These are phyloP conservation scores for Graphium colonna DNA, from an alignment of 2,888 invertebrate genomes.

Conservation along the genomic window DNA sequence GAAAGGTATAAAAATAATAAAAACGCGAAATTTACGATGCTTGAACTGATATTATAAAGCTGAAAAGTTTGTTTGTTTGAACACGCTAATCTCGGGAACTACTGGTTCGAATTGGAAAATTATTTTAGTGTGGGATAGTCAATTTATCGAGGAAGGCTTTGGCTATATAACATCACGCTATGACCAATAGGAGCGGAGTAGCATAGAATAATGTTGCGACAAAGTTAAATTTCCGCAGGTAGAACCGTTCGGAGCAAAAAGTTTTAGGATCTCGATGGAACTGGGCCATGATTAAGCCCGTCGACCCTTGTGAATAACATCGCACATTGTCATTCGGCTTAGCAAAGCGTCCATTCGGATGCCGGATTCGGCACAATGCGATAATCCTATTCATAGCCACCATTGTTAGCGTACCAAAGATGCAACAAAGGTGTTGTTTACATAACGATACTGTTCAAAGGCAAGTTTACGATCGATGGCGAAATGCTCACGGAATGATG, in stretches of 20 bases:
- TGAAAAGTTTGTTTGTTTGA: no score
- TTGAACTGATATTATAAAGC: no score
- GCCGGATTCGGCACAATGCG: constrained; percentile 58
- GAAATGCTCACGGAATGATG: constrained; percentile 4
- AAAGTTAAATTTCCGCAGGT: no score
- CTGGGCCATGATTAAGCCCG: no score
- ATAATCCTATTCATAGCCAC: constrained; percentile 58
- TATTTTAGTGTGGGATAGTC: no score
- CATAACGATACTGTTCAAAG: constrained; percentile 57
- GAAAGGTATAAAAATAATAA: background rate
- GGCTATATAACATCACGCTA: background rate
- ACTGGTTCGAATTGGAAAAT: no score
- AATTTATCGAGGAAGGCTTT: no score
- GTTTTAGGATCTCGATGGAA: background rate
- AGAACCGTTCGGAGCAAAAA: background rate
- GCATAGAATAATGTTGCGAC: background rate
- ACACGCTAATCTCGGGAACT: no score
- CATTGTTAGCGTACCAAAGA: constrained; percentile 56
- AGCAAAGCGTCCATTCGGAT: constrained; percentile 64
- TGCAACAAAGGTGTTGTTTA: constrained; percentile 61
- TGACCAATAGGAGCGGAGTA: no score
- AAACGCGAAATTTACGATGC: background rate
- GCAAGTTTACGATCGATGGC: constrained; percentile 41
- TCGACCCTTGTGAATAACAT: constrained; percentile 6
- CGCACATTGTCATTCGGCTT: constrained; percentile 37